phyloP scores from a whole-genome alignment of 2,888 invertebrate species.

The Trilocha varians region DNA sequence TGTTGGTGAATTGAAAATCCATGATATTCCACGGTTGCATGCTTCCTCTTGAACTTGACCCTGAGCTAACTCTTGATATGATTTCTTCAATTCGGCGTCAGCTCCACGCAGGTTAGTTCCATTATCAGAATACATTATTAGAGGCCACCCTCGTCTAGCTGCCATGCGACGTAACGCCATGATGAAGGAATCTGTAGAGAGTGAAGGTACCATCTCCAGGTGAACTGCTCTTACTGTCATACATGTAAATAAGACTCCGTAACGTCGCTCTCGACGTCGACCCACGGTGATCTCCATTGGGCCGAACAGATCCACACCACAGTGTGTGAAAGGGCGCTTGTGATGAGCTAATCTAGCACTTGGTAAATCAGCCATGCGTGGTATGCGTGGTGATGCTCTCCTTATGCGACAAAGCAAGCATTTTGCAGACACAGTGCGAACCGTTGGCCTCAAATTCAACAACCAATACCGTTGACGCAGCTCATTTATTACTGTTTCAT shows the following conservation, averaged over 20 bases:
- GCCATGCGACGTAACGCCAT: slow-evolving; percentile 13
- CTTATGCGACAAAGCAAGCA: background rate
- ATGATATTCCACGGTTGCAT: slow-evolving; percentile 1
- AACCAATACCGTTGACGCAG: no score
- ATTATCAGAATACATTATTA: slow-evolving; percentile 12
- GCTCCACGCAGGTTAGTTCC: slow-evolving; percentile 12
- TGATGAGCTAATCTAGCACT: slow-evolving; percentile 12
- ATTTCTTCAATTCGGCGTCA: slow-evolving; percentile 2
- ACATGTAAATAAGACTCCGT: slow-evolving; percentile 14
- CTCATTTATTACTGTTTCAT: no score
- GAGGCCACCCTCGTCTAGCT: slow-evolving; percentile 9
- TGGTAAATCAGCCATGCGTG: slow-evolving; percentile 14
- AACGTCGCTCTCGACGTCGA: slow-evolving; percentile 8
- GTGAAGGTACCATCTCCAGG: slow-evolving; percentile 8
- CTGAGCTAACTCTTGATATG: slow-evolving; percentile 2
- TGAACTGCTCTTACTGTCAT: slow-evolving; percentile 13
- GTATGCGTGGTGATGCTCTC: slow-evolving; percentile 4
- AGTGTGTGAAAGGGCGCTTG: slow-evolving; percentile 9
- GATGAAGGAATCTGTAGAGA: slow-evolving; percentile 9
- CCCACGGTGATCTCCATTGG: slow-evolving; percentile 11
- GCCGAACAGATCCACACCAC: slow-evolving; percentile 12
- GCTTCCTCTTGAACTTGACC: slow-evolving; percentile 1
- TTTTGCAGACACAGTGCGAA: background rate
- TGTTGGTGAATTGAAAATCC: no score
- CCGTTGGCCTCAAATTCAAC: background rate